These are phyloP conservation scores for Gallinago undulata DNA, from an alignment of 2,113 vertebrate species.

Conservation along the genomic window DNA sequence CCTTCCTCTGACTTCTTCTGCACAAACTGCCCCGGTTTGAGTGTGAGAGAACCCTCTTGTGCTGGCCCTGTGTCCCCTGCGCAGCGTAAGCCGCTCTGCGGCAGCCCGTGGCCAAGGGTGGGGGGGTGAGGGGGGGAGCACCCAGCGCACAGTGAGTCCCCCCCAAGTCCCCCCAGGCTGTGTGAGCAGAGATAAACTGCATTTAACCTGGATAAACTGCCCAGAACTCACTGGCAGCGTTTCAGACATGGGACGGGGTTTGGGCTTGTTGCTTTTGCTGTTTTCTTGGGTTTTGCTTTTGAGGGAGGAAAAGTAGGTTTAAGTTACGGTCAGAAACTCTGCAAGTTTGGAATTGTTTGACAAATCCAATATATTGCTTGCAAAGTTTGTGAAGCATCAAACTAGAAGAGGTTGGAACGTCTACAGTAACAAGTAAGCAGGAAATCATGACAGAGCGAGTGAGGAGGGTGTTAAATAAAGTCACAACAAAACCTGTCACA, in stretches of 20 bases:
- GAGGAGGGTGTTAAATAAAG: slow-evolving; percentile 30
- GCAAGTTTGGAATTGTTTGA: not conserved
- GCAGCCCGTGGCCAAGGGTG: not conserved
- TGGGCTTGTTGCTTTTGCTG: not conserved
- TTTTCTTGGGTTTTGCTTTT: not conserved
- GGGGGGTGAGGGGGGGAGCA: not conserved
- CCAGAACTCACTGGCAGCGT: not conserved
- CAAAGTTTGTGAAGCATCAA: slow-evolving; percentile 10
- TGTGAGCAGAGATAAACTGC: fast-evolving
- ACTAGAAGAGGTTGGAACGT: slow-evolving; percentile 7
- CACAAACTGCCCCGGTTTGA: not conserved
- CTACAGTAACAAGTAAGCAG: not conserved
- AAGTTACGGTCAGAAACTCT: not conserved
- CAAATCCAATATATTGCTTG: not conserved
- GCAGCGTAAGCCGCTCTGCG: not conserved
- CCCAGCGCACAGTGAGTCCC: fast-evolving
- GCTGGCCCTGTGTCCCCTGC: not conserved
- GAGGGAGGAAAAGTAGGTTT: not conserved
- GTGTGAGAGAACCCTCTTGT: not conserved
- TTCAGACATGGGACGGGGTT: not conserved
- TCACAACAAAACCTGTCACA: slow-evolving; percentile 36
- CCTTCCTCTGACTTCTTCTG: not conserved
- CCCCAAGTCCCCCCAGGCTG: not conserved
- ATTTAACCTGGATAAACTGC: not conserved
- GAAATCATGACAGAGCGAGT: slow-evolving; percentile 15